Evolutionary conservation across 1,140 invertebrate genomes (phyloP), one percentile per base, ranked within the genome.

Genomic region (Galleria mellonella): DNA sequence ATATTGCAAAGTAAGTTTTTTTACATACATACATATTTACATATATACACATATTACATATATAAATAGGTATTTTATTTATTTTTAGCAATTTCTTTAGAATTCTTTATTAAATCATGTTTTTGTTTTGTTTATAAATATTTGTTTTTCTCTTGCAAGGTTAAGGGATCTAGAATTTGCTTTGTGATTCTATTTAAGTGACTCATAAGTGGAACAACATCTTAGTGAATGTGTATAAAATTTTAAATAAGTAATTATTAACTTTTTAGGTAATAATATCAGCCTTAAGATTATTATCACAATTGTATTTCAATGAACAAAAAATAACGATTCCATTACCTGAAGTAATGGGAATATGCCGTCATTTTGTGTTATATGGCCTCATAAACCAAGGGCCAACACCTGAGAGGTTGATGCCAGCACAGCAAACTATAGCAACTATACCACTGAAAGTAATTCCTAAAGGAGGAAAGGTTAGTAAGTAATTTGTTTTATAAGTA

Each of bases 1-100:
- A 23, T 82, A 79, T 53, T 77, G 69, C 51, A 83, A 83, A 60
- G 79, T 82, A 58, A 60, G 70, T 61, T n/a, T n/a, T n/a, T n/a
- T n/a, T n/a, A n/a, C n/a, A n/a, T n/a, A n/a, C n/a, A 27, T 35
- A 37, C 42, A n/a, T n/a, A n/a, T n/a, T n/a, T n/a, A n/a, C n/a
- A n/a, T n/a, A n/a, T n/a, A n/a, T n/a, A n/a, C n/a, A n/a, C n/a
- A n/a, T n/a, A n/a, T n/a, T n/a, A n/a, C n/a, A n/a, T n/a, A n/a
- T n/a, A n/a, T n/a, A n/a, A n/a, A n/a, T n/a, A n/a, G n/a, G n/a
- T n/a, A n/a, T n/a, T n/a, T n/a, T n/a, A 29, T n/a, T n/a, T n/a
- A n/a, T n/a, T n/a, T n/a, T n/a, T n/a, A n/a, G n/a, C n/a, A n/a
- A n/a, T n/a, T n/a, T n/a, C n/a, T n/a, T n/a, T n/a, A n/a, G n/a